phyloP scores from a whole-genome alignment of 2,888 invertebrate genomes.

The Willowsia nigromaculata region DNA sequence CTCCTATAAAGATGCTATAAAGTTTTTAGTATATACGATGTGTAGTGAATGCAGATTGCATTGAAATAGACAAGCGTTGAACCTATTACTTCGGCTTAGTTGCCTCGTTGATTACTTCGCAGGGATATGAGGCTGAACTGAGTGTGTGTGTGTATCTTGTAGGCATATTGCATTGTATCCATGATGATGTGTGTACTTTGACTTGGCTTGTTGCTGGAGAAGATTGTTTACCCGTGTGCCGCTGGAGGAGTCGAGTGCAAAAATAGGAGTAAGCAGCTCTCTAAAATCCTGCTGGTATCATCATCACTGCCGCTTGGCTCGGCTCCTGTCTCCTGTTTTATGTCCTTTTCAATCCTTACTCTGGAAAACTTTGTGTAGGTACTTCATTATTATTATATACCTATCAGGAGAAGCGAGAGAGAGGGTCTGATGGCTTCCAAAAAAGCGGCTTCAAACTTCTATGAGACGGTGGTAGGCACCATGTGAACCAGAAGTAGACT shows the following conservation, averaged over 20 bases:
- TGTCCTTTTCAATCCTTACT: slow-evolving; percentile 5
- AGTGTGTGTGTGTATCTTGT: not conserved
- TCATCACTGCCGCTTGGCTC: not conserved
- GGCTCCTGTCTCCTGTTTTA: not conserved
- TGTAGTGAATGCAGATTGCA: slow-evolving; percentile 13
- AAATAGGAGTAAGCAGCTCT: not conserved
- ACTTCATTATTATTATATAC: not conserved
- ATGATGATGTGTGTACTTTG: not conserved
- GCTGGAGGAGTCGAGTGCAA: too few species aligned
- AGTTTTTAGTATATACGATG: not conserved
- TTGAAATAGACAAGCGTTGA: not conserved
- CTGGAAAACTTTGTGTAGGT: not conserved
- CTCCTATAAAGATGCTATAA: not conserved
- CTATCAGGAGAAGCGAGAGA: not conserved
- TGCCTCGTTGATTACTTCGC: slow-evolving; percentile 26
- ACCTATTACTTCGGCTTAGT: slow-evolving; percentile 29
- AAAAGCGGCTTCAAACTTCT: not conserved
- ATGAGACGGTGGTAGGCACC: not conserved
- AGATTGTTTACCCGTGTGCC: not conserved
- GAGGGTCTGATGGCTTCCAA: not conserved
- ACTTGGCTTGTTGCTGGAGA: slow-evolving; percentile 1
- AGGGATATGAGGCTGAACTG: not conserved
- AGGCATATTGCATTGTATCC: not conserved
- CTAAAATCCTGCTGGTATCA: not conserved
- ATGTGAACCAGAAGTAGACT: not conserved